These are phyloP conservation scores for Epinephelus cyanopodus DNA, from an alignment of 2,113 vertebrate species.

Conservation along the genomic window DNA sequence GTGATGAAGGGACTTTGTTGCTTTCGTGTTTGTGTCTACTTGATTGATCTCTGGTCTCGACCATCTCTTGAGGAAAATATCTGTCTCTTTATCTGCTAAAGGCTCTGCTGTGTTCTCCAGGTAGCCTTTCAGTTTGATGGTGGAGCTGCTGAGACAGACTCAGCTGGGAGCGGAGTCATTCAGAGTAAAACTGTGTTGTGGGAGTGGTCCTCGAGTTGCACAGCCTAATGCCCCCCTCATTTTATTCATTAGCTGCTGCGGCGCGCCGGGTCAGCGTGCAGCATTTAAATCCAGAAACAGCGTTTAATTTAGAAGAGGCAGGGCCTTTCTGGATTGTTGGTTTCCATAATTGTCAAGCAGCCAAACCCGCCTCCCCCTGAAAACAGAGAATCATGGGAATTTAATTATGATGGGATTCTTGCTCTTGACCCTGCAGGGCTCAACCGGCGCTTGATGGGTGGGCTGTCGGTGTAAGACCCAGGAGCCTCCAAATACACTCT, in stretches of 20 bases:
- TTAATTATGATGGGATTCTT: constrained; percentile 82
- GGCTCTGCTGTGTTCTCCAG: no score
- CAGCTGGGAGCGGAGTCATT: background rate
- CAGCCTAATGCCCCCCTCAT: constrained; percentile 72
- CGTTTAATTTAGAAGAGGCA: constrained; percentile 90
- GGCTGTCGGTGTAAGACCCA: constrained; percentile 42
- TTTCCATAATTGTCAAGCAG: constrained; percentile 92
- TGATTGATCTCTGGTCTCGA: background rate
- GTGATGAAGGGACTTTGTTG: no score
- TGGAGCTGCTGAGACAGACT: background rate
- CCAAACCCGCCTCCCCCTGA: constrained; percentile 36
- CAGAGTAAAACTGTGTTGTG: background rate
- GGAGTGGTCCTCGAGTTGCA: constrained; percentile 22
- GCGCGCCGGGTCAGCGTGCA: constrained; percentile 38
- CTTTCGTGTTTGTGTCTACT: no score
- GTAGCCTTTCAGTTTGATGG: background rate
- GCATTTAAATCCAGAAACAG: constrained; percentile 69
- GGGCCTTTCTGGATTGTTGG: constrained; percentile 95
- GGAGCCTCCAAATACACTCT: constrained; percentile 23
- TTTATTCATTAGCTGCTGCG: constrained; percentile 86
- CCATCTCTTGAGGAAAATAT: no score
- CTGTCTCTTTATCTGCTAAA: no score
- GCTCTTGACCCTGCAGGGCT: constrained; percentile 79
- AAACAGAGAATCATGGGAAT: constrained; percentile 75
- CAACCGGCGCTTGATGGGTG: constrained; percentile 61